A percentile compares a stretch with the other conserved stretches of the same genome.
Evolutionary conservation across 2,888 invertebrate genomes (phyloP).

Genomic region (Dolomedes plantarius): DNA sequence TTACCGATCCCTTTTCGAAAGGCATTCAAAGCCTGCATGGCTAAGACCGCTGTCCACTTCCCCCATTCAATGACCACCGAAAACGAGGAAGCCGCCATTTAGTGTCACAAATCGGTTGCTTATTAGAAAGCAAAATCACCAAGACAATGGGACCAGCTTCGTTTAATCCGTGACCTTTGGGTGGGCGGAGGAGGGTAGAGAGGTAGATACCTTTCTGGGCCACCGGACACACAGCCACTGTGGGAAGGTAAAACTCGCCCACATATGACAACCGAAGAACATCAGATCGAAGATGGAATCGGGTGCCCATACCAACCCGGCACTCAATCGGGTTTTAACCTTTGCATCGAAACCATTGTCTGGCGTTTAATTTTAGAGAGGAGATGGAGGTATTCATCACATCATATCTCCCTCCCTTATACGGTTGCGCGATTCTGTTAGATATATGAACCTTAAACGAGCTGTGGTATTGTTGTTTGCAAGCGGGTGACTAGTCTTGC

Average conservation of each 20-base stretch:
- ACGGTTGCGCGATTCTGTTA: no score
- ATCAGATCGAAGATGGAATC: slow-evolving; percentile 10
- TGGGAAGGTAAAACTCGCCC: not conserved
- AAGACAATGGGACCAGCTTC: not conserved
- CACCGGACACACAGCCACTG: not conserved
- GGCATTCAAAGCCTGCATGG: no score
- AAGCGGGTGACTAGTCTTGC: no score
- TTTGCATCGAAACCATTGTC: not conserved
- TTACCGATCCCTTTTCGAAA: not conserved
- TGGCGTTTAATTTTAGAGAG: not conserved
- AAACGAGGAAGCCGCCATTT: not conserved
- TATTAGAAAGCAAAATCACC: slow-evolving; percentile 3
- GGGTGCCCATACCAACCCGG: not conserved
- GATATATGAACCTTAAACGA: no score
- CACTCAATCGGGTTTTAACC: slow-evolving; percentile 12
- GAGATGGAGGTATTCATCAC: not conserved
- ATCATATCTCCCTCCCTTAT: not conserved
- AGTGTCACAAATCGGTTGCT: slow-evolving; percentile 14
- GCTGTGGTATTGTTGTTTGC: no score
- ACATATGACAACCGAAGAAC: not conserved
- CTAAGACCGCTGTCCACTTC: not conserved
- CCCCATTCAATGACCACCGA: not conserved
- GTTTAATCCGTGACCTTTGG: not conserved
- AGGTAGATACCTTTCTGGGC: not conserved
- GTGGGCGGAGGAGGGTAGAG: not conserved